Percentiles rank a stretch among this genome's conserved stretches.
phyloP scores from a whole-genome alignment of 2,797 vertebrate genomes.

The Pangasius krempfi region DNA sequence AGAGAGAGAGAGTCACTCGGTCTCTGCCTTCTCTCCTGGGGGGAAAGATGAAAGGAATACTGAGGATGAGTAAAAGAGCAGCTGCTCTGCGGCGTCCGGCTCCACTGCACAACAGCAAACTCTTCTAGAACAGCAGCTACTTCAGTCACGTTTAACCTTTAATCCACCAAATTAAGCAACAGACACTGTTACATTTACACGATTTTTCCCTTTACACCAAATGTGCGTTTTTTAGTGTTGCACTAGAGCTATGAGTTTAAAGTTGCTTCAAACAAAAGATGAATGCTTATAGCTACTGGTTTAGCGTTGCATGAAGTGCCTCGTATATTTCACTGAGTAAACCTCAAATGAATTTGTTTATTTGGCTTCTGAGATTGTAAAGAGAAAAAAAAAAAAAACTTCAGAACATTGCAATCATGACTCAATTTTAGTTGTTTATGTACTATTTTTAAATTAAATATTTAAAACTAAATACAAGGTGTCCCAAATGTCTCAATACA shows the following conservation, averaged over 20 bases:
- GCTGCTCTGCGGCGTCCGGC: conserved; percentile 39
- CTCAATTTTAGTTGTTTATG: too few relatives aligned
- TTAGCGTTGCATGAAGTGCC: neutral
- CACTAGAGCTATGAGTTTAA: neutral
- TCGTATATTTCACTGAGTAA: neutral
- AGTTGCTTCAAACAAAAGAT: neutral
- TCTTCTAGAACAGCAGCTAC: conserved; percentile 15
- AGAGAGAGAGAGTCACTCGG: neutral
- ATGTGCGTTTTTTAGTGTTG: neutral
- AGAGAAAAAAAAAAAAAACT: neutral
- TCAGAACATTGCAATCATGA: too few relatives aligned
- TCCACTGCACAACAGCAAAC: neutral
- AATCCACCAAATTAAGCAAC: neutral
- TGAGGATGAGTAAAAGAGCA: conserved; percentile 40
- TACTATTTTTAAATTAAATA: neutral
- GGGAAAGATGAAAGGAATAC: conserved; percentile 47
- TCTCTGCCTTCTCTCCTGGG: conserved; percentile 9
- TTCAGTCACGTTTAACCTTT: conserved; percentile 16
- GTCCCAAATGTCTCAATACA: too few relatives aligned
- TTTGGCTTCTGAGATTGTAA: neutral
- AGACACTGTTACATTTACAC: conserved; percentile 5
- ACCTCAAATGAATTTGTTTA: neutral
- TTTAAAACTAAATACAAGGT: too few relatives aligned
- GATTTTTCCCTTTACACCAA: neutral
- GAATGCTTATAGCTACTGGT: neutral